phyloP scores from a whole-genome alignment of 2,113 vertebrate genomes.

The Cygnus atratus region DNA sequence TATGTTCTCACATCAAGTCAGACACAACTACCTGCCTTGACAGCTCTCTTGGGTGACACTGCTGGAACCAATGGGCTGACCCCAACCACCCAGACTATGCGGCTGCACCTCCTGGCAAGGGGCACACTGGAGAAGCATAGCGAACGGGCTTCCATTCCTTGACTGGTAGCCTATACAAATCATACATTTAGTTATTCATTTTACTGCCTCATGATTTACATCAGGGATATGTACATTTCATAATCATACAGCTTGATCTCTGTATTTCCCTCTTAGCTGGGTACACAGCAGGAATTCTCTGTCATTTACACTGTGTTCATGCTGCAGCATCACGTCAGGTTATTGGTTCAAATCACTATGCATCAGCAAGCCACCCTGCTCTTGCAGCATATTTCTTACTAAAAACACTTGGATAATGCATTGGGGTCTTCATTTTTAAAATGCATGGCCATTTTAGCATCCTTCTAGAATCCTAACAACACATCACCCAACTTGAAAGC shows the following conservation, averaged over 20 bases:
- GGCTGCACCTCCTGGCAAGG: neutral
- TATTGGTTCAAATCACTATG: neutral
- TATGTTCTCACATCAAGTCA: neutral
- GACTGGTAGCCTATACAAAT: too few relatives aligned
- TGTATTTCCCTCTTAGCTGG: neutral
- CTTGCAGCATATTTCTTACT: neutral
- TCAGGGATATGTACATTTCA: accelerated
- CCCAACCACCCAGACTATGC: neutral
- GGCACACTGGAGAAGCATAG: neutral
- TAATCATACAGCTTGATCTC: neutral
- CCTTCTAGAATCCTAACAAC: neutral
- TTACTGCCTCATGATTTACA: neutral
- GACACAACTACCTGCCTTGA: neutral
- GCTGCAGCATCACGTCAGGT: accelerated
- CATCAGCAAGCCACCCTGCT: neutral
- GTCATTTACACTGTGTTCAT: neutral
- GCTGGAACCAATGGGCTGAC: accelerated
- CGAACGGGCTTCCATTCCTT: accelerated
- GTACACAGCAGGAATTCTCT: neutral
- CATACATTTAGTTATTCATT: too few relatives aligned
- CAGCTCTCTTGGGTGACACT: neutral
- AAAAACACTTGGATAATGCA: neutral
- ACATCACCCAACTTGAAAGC: neutral
- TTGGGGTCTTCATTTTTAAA: neutral
- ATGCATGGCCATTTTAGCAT: neutral